A percentile compares a stretch with the other conserved stretches of the same genome.
Evolutionary conservation across 2,888 invertebrate species (phyloP).

Genomic region (Tethea ocularis): DNA sequence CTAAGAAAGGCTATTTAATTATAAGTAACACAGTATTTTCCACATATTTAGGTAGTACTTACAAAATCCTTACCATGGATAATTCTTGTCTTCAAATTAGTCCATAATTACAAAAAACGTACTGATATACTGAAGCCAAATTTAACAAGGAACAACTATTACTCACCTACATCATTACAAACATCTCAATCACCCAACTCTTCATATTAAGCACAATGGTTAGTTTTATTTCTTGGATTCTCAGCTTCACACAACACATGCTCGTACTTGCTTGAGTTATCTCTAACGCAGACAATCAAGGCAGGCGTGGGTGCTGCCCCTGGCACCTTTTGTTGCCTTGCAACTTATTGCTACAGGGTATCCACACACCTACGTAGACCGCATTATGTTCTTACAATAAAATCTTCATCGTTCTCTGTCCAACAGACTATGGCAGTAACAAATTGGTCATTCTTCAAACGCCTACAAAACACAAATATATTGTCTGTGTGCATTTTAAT

Average conservation of each 20-base stretch:
- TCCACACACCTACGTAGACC: slow-evolving; percentile 55
- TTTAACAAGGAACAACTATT: neutral
- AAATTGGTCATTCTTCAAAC: slow-evolving; percentile 68
- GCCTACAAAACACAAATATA: slow-evolving; percentile 18
- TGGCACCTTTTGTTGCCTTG: slow-evolving; percentile 61
- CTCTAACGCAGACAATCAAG: slow-evolving; percentile 55
- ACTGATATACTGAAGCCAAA: too few species aligned
- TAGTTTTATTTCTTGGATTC: slow-evolving; percentile 10
- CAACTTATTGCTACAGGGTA: slow-evolving; percentile 63
- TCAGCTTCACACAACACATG: slow-evolving; percentile 29
- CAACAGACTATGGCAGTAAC: slow-evolving; percentile 60
- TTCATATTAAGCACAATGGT: neutral
- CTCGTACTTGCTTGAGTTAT: slow-evolving; percentile 52
- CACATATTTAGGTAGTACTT: too few species aligned
- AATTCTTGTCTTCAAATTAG: too few species aligned
- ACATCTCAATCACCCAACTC: neutral
- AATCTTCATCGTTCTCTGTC: slow-evolving; percentile 69
- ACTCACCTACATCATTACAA: neutral
- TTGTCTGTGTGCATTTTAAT: slow-evolving; percentile 45
- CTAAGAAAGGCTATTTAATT: too few species aligned
- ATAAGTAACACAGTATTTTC: too few species aligned
- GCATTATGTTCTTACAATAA: slow-evolving; percentile 66
- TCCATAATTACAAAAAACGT: too few species aligned
- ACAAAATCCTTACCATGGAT: too few species aligned
- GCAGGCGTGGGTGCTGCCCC: slow-evolving; percentile 53